Conservation (phyloP, 1,140 invertebrate genomes). For the Notospermus geniculatus region DNA sequence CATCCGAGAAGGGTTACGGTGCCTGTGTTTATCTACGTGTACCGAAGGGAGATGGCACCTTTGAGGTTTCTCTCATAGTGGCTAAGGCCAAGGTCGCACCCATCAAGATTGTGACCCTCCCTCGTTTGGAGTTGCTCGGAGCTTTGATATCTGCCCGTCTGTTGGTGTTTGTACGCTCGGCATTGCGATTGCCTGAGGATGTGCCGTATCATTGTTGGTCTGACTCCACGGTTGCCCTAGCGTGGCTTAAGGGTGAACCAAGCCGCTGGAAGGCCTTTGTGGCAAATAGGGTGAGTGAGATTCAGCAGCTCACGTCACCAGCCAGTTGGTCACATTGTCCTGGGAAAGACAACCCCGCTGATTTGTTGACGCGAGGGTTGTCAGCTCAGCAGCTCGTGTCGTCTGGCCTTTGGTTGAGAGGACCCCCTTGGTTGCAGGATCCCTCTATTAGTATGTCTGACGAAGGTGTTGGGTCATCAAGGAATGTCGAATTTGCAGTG, state of each 20-base stretch:
- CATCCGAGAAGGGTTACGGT: too few species aligned
- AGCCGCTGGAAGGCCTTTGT: slow-evolving; percentile 19
- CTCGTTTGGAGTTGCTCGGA: too few species aligned
- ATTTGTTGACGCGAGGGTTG: slow-evolving; percentile 16
- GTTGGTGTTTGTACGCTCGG: neutral
- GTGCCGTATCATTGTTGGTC: slow-evolving; percentile 12
- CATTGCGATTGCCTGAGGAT: slow-evolving; percentile 2
- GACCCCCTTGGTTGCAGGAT: neutral
- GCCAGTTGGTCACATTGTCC: slow-evolving; percentile 18
- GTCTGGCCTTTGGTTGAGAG: neutral
- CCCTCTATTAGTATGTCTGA: too few species aligned
- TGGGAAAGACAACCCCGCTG: slow-evolving; percentile 23
- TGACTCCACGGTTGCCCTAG: slow-evolving; percentile 9
- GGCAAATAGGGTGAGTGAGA: slow-evolving; percentile 10
- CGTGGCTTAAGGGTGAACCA: slow-evolving; percentile 15
- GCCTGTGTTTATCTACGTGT: too few species aligned
- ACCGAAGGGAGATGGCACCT: too few species aligned
- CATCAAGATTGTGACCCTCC: too few species aligned
- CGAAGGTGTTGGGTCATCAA: too few species aligned
- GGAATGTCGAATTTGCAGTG: too few species aligned
- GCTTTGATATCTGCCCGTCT: neutral
- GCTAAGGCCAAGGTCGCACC: too few species aligned
- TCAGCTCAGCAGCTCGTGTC: neutral
- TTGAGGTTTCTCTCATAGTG: too few species aligned
- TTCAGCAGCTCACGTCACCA: neutral